phyloP scores from a whole-genome alignment of 2,113 vertebrate species.

The Kobus ellipsiprymnus region DNA sequence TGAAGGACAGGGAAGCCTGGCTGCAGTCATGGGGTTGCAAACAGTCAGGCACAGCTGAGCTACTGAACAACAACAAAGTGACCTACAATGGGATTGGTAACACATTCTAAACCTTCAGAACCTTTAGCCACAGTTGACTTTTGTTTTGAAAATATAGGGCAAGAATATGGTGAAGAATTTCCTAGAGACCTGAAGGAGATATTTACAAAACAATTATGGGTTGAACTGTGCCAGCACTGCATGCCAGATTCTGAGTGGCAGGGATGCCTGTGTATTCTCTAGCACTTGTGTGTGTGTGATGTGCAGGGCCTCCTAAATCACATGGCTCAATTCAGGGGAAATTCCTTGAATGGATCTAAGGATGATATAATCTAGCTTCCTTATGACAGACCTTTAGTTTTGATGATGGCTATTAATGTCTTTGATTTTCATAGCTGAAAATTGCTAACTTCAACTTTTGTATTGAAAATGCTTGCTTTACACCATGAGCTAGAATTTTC shows the following conservation, averaged over 20 bases:
- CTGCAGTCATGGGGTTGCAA: not conserved
- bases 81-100: not conserved
- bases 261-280: not conserved
- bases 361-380: not conserved
- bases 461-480: not conserved
- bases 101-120: not conserved
- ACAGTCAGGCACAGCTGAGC: not conserved
- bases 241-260: not conserved
- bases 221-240: not conserved
- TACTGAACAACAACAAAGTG: not conserved
- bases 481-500: not conserved
- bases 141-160: not conserved
- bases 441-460: not conserved
- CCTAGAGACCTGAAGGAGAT: not conserved
- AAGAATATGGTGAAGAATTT: not conserved
- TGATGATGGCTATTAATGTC: not conserved
- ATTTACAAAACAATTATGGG: not conserved
- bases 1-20: not conserved
- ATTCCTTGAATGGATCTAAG: not conserved
- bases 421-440: not conserved
- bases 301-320: not conserved
- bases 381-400: not conserved
- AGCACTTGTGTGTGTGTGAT: not conserved
- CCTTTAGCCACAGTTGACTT: not conserved
- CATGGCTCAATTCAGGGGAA: not conserved